A percentile compares a stretch with the other conserved stretches of the same genome.
Conservation (phyloP, 2,797 vertebrate genomes). For the Crossoptilon crossoptilon region DNA sequence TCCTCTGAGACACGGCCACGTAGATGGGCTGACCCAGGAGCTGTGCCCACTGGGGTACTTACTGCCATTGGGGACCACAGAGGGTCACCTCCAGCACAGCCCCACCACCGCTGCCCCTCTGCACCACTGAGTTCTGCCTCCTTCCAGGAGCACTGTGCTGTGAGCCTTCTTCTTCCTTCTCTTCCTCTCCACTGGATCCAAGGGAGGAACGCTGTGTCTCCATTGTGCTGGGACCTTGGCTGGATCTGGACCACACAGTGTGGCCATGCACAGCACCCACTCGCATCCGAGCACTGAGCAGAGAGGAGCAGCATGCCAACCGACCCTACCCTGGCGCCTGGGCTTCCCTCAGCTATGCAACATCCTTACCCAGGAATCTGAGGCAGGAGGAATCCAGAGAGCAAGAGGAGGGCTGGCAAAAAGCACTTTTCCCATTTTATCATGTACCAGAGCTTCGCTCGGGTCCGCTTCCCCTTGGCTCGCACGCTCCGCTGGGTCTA, state of each 20-base stretch:
- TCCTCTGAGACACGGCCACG: not conserved
- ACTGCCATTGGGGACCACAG: not conserved
- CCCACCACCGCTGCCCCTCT: not conserved
- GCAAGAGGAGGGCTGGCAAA: not conserved
- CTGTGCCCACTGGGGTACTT: not conserved
- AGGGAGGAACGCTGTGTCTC: not conserved
- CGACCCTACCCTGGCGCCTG: not conserved
- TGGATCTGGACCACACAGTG: fast-evolving
- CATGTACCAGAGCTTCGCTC: not conserved
- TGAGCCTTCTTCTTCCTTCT: not conserved
- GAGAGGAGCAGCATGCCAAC: not conserved
- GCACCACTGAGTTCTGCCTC: not conserved
- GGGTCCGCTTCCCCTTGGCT: slow-evolving; percentile 60
- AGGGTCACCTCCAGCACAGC: not conserved
- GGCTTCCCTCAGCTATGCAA: slow-evolving; percentile 38
- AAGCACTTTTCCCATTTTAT: not conserved
- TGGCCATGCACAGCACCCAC: not conserved
- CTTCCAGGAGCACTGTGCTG: too few species aligned
- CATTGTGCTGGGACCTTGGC: not conserved
- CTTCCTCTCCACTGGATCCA: not conserved
- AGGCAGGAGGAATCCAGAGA: slow-evolving; percentile 24
- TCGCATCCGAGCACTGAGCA: not conserved
- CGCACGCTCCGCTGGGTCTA: not conserved
- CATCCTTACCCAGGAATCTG: slow-evolving; percentile 35
- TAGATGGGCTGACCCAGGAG: not conserved